phyloP scores from a whole-genome alignment of 2,888 invertebrate species.

The Dexiosoma caninum region DNA sequence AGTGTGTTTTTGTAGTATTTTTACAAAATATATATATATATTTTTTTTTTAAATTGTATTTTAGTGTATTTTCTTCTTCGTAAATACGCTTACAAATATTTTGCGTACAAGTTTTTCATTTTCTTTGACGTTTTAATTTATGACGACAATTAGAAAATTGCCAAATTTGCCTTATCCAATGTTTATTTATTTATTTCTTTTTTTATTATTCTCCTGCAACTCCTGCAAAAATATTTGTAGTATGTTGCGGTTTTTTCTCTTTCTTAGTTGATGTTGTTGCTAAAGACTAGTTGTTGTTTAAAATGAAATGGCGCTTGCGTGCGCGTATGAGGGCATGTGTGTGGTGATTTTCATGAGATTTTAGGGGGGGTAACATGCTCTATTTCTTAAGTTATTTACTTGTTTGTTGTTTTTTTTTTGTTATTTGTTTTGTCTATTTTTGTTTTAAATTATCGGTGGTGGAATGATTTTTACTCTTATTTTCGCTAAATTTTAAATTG shows the following conservation, averaged over 20 bases:
- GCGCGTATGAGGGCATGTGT: neutral
- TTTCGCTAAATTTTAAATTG: slow-evolving; percentile 20
- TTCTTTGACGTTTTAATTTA: neutral
- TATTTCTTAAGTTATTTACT: slow-evolving; percentile 6
- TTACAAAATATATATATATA: slow-evolving; percentile 4
- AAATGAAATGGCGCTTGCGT: neutral
- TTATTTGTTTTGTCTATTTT: slow-evolving; percentile 10
- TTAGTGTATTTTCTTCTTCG: neutral
- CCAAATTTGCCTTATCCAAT: too few species aligned
- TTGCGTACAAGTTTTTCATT: slow-evolving; percentile 34
- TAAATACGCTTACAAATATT: slow-evolving; percentile 44
- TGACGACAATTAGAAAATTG: slow-evolving; percentile 1
- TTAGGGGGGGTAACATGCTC: neutral
- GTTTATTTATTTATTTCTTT: neutral
- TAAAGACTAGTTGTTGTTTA: slow-evolving; percentile 42
- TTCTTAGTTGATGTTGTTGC: slow-evolving; percentile 32
- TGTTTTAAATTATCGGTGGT: slow-evolving; percentile 65
- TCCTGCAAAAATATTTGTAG: slow-evolving; percentile 26
- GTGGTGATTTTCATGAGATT: too few species aligned
- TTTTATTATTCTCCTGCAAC: slow-evolving; percentile 3
- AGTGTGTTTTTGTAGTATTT: neutral
- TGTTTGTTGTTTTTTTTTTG: slow-evolving; percentile 3
- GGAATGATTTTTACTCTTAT: slow-evolving; percentile 64
- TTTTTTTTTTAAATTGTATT: slow-evolving; percentile 30
- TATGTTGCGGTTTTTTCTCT: neutral